These are phyloP conservation scores for Lepisosteus oculatus DNA, from an alignment of 2,113 vertebrate species.

Conservation along the genomic window DNA sequence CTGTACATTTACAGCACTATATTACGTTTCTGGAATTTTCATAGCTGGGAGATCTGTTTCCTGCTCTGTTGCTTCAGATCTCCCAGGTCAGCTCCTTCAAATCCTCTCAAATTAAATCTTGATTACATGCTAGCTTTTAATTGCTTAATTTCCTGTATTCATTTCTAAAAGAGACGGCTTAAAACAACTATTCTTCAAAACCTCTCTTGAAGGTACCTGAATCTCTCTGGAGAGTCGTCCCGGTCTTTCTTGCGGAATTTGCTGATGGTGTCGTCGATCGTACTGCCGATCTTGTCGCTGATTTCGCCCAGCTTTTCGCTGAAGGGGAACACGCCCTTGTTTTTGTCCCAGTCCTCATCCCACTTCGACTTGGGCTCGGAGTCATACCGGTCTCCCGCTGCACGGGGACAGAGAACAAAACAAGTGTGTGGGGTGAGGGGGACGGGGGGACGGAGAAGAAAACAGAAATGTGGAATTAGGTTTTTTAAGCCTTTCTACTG, in stretches of 20 bases:
- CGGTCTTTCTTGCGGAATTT: constrained; percentile 91
- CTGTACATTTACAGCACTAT: too few relatives aligned
- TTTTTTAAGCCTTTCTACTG: not conserved
- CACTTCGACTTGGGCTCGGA: constrained; percentile 82
- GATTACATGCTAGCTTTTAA: too few relatives aligned
- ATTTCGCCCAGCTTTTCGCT: constrained; percentile 95
- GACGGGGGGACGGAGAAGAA: constrained; percentile 17
- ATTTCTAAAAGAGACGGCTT: too few relatives aligned
- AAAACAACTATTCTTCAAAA: too few relatives aligned
- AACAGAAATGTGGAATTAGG: not conserved
- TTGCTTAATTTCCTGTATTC: too few relatives aligned
- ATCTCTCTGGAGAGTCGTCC: constrained; percentile 92
- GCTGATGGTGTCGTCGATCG: constrained; percentile 94
- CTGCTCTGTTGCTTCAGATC: too few relatives aligned
- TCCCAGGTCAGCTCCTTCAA: too few relatives aligned
- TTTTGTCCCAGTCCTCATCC: constrained; percentile 96
- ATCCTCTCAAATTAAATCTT: too few relatives aligned
- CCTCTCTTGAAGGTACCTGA: constrained; percentile 66
- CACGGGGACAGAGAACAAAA: not conserved
- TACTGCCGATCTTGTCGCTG: constrained; percentile 95
- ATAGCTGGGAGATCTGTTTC: too few relatives aligned
- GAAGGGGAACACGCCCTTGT: constrained; percentile 86
- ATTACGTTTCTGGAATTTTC: too few relatives aligned
- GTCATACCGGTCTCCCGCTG: constrained; percentile 82
- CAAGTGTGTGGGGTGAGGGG: not conserved